Conservation (phyloP, 2,888 invertebrate species). For the Eupsilia transversa region DNA sequence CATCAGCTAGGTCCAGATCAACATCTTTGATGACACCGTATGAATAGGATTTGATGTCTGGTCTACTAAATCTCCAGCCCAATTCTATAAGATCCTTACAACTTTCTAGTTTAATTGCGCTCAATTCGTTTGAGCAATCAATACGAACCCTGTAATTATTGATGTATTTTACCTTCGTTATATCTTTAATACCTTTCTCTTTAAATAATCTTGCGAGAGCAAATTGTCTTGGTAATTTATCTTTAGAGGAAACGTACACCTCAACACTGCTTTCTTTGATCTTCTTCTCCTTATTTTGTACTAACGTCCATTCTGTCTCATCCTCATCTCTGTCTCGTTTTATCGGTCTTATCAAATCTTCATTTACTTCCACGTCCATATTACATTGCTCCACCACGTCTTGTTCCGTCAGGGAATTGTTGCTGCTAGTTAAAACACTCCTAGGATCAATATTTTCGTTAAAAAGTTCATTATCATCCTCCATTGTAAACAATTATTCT, state of each 20-base stretch:
- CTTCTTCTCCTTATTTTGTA: slow-evolving; percentile 19
- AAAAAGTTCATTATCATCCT: background rate
- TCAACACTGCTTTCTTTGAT: slow-evolving; percentile 5
- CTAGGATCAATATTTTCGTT: background rate
- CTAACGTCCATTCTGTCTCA: slow-evolving; percentile 5
- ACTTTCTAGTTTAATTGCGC: slow-evolving; percentile 2
- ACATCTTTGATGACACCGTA: slow-evolving; percentile 17
- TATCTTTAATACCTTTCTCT: slow-evolving; percentile 12
- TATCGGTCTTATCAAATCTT: background rate
- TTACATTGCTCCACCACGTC: background rate
- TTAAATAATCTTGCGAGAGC: slow-evolving; percentile 10
- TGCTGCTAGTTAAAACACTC: slow-evolving; percentile 1
- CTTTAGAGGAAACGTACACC: slow-evolving; percentile 6
- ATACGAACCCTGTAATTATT: slow-evolving; percentile 19
- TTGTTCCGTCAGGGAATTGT: slow-evolving; percentile 4
- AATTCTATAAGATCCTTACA: slow-evolving; percentile 9
- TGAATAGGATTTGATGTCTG: slow-evolving; percentile 5
- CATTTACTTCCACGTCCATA: background rate
- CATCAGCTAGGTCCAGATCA: slow-evolving; percentile 37
- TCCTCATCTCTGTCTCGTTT: slow-evolving; percentile 3
- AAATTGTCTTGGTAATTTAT: slow-evolving; percentile 4
- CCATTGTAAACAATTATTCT: slow-evolving; percentile 3
- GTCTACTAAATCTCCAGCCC: slow-evolving; percentile 23
- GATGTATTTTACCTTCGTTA: slow-evolving; percentile 14
- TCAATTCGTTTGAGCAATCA: slow-evolving; percentile 7